These are phyloP conservation scores for Sthenelais limicola DNA, from an alignment of 2,888 invertebrate genomes.

Conservation along the genomic window DNA sequence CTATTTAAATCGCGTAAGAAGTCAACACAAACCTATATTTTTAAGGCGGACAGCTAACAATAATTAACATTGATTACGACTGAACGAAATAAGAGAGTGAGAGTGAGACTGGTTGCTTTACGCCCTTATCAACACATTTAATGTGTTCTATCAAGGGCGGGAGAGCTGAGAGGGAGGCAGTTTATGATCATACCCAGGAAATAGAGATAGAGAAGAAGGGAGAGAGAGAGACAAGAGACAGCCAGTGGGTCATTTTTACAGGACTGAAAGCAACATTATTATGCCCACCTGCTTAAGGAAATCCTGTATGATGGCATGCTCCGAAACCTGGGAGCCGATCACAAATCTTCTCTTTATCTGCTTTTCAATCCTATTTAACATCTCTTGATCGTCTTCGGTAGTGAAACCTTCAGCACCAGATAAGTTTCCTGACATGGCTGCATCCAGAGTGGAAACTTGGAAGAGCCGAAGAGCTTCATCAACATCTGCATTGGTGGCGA, in stretches of 20 bases:
- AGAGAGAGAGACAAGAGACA: background rate
- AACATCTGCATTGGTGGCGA: conserved; percentile 91
- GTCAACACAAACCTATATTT: no score
- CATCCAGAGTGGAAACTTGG: conserved; percentile 97
- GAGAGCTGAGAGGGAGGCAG: no score
- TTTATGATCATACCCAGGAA: no score
- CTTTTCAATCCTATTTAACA: conserved; percentile 89
- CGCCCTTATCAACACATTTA: no score
- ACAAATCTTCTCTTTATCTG: conserved; percentile 91
- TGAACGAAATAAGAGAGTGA: background rate
- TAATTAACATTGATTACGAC: no score
- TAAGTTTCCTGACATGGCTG: conserved; percentile 92
- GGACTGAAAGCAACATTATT: background rate
- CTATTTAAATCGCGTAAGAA: no score
- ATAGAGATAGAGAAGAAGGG: background rate
- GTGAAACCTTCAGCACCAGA: conserved; percentile 99
- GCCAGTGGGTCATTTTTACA: background rate
- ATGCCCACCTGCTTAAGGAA: conserved; percentile 74
- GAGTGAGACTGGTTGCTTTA: no score
- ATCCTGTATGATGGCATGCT: conserved; percentile 93
- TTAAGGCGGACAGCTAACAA: no score
- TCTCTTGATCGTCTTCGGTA: conserved; percentile 93
- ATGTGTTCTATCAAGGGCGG: background rate
- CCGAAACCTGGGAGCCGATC: conserved; percentile 95
- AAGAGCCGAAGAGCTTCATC: conserved; percentile 96